Evolutionary conservation across 2,888 invertebrate genomes (phyloP).

Genomic region (Autographa gamma): DNA sequence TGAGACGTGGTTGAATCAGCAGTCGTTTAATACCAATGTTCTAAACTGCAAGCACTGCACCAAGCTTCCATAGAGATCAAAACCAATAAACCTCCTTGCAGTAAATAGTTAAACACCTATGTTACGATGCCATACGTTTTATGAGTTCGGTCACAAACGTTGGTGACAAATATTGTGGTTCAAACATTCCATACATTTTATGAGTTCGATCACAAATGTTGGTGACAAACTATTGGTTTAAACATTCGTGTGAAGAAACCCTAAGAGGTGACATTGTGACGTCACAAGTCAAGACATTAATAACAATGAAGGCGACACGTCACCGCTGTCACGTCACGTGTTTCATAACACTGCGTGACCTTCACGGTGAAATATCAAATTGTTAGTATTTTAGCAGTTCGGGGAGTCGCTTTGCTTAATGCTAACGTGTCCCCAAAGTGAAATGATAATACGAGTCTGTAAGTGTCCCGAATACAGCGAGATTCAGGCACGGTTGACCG

Average conservation of each 20-base stretch:
- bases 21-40: slow-evolving; percentile 1
- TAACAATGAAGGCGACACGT: slow-evolving; percentile 58
- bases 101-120: slow-evolving; percentile 1
- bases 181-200: neutral
- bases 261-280: slow-evolving; percentile 54
- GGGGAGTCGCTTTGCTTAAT: neutral
- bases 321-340: slow-evolving; percentile 52
- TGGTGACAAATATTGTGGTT: no score
- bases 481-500: neutral
- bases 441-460: neutral
- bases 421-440: neutral
- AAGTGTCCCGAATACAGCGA: neutral
- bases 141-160: neutral
- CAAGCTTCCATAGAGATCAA: slow-evolving; percentile 4
- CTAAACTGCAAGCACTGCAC: slow-evolving; percentile 4
- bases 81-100: neutral
- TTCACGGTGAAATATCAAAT: slow-evolving; percentile 28
- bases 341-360: slow-evolving; percentile 48
- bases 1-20: neutral
- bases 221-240: neutral
- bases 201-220: neutral
- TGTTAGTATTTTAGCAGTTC: slow-evolving; percentile 22
- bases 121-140: neutral
- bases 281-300: slow-evolving; percentile 55
- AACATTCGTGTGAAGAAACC: slow-evolving; percentile 20